A percentile compares a stretch with the other conserved stretches of the same genome.
phyloP scores from a whole-genome alignment of 2,888 invertebrate species.

The Apamea sordens region DNA sequence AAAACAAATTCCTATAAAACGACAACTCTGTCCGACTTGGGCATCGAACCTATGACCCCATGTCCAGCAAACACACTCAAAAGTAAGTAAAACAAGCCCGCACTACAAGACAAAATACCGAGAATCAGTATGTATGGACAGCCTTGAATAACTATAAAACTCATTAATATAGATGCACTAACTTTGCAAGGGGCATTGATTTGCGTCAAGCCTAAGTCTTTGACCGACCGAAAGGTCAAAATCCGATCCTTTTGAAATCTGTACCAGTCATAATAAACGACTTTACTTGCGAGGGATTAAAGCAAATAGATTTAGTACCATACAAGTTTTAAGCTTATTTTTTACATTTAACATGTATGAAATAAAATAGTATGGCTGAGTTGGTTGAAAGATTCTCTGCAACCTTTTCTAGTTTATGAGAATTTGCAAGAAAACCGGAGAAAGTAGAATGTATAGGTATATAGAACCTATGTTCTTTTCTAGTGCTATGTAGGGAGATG shows the following conservation, averaged over 20 bases:
- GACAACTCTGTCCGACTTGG: background rate
- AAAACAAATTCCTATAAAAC: background rate
- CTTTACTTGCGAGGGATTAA: constrained; percentile 9
- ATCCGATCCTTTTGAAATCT: constrained; percentile 44
- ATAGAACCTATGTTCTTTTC: background rate
- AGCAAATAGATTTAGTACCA: constrained; percentile 24
- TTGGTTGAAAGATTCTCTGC: background rate
- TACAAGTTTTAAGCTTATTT: background rate
- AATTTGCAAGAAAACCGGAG: background rate
- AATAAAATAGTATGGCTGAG: background rate
- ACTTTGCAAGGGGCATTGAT: constrained; percentile 44
- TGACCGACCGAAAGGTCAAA: constrained; percentile 56
- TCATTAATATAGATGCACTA: constrained; percentile 47
- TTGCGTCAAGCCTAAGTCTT: constrained; percentile 44
- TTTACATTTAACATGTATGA: background rate
- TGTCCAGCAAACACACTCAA: background rate
- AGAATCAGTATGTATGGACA: constrained; percentile 12
- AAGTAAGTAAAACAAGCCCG: constrained; percentile 15
- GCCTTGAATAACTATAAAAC: constrained; percentile 37
- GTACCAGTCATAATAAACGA: constrained; percentile 14
- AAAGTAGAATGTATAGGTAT: background rate
- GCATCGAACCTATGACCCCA: background rate
- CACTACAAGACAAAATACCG: constrained; percentile 19
- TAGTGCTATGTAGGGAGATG: background rate
- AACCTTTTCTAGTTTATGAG: background rate